phyloP scores from a whole-genome alignment of 2,797 vertebrate species.

The Meda fulgida region DNA sequence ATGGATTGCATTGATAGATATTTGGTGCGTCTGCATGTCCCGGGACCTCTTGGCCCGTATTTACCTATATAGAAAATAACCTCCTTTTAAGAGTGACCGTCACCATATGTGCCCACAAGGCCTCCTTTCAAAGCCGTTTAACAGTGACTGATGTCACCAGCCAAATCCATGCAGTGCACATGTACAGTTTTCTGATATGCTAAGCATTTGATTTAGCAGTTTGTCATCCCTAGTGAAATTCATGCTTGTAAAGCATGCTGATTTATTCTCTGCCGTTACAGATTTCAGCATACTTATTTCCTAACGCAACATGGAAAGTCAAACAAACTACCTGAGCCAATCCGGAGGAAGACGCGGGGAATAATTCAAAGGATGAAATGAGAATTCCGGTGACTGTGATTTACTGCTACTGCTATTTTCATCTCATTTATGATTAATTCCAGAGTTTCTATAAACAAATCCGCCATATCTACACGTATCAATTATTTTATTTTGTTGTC shows the following conservation, averaged over 20 bases:
- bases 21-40: slow-evolving; percentile 20
- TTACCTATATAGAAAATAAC: slow-evolving; percentile 14
- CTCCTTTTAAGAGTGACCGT: slow-evolving; percentile 26
- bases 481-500: slow-evolving; percentile 4
- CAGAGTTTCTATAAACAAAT: slow-evolving; percentile 23
- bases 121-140: slow-evolving; percentile 45
- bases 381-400: slow-evolving; percentile 15
- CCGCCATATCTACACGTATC: background rate
- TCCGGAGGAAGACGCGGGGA: background rate
- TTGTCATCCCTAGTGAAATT: slow-evolving; percentile 61
- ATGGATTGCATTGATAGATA: slow-evolving; percentile 38
- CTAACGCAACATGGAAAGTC: background rate
- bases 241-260: slow-evolving; percentile 19
- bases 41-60: background rate
- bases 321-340: background rate
- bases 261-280: background rate
- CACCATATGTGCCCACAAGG: slow-evolving; percentile 31
- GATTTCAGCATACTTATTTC: background rate
- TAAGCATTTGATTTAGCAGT: slow-evolving; percentile 48
- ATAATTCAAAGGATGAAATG: slow-evolving; percentile 15
- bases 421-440: background rate
- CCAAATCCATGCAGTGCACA: background rate
- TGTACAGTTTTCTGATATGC: slow-evolving; percentile 28
- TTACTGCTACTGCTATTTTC: slow-evolving; percentile 16
- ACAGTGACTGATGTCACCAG: slow-evolving; percentile 32